Evolutionary conservation across 1,140 invertebrate species (phyloP), one percentile per base, ranked within the genome.

Genomic region (Formica exsecta): DNA sequence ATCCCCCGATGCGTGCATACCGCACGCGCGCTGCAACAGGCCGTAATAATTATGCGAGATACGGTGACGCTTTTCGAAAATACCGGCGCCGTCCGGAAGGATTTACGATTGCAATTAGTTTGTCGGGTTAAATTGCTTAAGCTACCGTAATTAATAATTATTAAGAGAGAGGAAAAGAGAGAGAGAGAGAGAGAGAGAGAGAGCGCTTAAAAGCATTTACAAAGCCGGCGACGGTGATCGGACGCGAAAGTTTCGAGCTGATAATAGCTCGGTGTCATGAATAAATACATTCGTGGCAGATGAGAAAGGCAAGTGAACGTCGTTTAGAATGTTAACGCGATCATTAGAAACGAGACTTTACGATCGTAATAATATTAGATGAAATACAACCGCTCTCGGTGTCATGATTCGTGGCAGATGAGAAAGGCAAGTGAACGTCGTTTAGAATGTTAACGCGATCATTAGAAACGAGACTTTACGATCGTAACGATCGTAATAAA

Each of bases 51-150:
- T 74, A 83, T 74, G 57, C 68, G 54, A 83, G 54, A 48, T 48
- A 59, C 65, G 54, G 13, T 29, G 79, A 83, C 66, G 41, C 29
- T 29, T 68, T 73, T 83, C 54, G 79, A 36, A 80, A 80, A 80
- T 80, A 71, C 79, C 65, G 77, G 19, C 48, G 32, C 41, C 65
- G 19, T 44, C 79, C 38, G 54, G 54, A 74, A 29, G 68, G 54
- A 83, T 83, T 83, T 83, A 83, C 68, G 79, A 74, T 83, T 83
- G 79, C 68, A 83, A 83, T 83, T 83, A 83, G 54, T 83, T 29
- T 68, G 25, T 19, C 48, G 68, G 61, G 79, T 83, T 83, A 83
- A 83, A 83, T 83, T 83, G 54, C 68, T 83, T 62, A 83, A 83
- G 79, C 79, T 83, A 59, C 36, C 11, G 68, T 48, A 74, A 83